Evolutionary conservation across 1,140 invertebrate genomes (phyloP).

Genomic region (Euschistus heros): DNA sequence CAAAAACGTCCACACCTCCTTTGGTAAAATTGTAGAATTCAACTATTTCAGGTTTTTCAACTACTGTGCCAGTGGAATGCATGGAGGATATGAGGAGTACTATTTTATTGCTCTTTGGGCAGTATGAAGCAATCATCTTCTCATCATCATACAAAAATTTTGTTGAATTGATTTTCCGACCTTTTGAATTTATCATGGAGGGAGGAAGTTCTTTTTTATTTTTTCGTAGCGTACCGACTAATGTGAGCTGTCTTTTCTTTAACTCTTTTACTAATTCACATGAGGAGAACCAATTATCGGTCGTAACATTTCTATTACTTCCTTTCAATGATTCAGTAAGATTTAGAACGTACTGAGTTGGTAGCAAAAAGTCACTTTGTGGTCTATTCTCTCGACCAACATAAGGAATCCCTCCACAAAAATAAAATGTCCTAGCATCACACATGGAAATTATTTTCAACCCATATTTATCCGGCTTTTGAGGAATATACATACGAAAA

Average conservation of each 20-base stretch:
- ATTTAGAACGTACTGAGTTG: slow-evolving; percentile 28
- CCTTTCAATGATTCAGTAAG: slow-evolving; percentile 29
- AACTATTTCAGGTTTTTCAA: too few relatives aligned
- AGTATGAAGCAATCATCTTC: too few relatives aligned
- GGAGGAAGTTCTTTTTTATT: slow-evolving; percentile 28
- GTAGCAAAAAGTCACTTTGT: slow-evolving; percentile 6
- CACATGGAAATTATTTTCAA: neutral
- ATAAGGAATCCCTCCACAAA: neutral
- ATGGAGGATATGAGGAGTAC: too few relatives aligned
- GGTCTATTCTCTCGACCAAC: neutral
- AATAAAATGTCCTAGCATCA: neutral
- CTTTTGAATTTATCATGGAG: too few relatives aligned
- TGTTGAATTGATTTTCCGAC: too few relatives aligned
- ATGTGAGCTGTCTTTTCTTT: slow-evolving; percentile 30
- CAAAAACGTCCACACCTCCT: too few relatives aligned
- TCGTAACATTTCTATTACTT: slow-evolving; percentile 32
- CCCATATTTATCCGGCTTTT: neutral
- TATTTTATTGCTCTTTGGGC: too few relatives aligned
- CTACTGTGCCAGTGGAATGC: too few relatives aligned
- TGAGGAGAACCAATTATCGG: slow-evolving; percentile 34
- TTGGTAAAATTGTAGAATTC: too few relatives aligned
- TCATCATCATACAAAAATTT: too few relatives aligned
- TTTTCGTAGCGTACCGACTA: slow-evolving; percentile 33
- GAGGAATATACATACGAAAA: neutral
- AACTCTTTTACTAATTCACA: slow-evolving; percentile 30